Percentiles rank a stretch among this genome's conserved stretches.
Evolutionary conservation across 1,140 invertebrate species (phyloP).

Genomic region (Scaptomyza hsui): DNA sequence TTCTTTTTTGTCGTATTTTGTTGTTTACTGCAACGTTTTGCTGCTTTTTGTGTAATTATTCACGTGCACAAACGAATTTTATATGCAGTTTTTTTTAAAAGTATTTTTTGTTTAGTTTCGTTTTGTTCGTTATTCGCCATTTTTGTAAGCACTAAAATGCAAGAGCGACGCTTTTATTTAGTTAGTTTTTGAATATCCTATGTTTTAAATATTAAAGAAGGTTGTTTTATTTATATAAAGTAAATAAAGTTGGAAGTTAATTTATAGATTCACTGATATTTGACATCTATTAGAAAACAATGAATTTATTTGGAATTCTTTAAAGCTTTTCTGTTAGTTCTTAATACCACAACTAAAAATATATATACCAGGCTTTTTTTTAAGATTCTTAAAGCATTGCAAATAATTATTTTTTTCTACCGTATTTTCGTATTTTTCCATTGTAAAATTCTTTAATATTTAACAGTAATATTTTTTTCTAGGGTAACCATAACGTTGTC

Average conservation of each 20-base stretch:
- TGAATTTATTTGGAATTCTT: too few relatives aligned
- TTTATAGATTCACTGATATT: too few relatives aligned
- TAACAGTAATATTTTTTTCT: not conserved
- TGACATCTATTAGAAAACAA: too few relatives aligned
- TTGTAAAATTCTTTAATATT: not conserved
- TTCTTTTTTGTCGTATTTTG: slow-evolving; percentile 35
- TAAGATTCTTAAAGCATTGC: too few relatives aligned
- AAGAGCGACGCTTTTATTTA: slow-evolving; percentile 38
- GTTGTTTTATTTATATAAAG: not conserved
- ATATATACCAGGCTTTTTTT: too few relatives aligned
- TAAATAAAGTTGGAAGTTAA: too few relatives aligned
- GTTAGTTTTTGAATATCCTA: slow-evolving; percentile 32
- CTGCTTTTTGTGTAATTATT: slow-evolving; percentile 74
- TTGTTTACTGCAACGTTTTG: slow-evolving; percentile 46
- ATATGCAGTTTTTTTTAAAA: slow-evolving; percentile 29
- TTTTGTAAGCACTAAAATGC: slow-evolving; percentile 44
- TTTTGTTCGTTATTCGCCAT: slow-evolving; percentile 35
- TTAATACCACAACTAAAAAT: too few relatives aligned
- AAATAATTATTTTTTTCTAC: too few relatives aligned
- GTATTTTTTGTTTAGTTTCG: too few relatives aligned
- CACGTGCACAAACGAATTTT: slow-evolving; percentile 59
- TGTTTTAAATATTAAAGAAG: not conserved
- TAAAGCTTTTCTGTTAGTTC: too few relatives aligned
- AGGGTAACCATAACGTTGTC: slow-evolving; percentile 7
- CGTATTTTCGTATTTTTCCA: slow-evolving; percentile 23